Evolutionary conservation across 2,888 invertebrate species (phyloP).

Genomic region (Scaptomyza parva): DNA sequence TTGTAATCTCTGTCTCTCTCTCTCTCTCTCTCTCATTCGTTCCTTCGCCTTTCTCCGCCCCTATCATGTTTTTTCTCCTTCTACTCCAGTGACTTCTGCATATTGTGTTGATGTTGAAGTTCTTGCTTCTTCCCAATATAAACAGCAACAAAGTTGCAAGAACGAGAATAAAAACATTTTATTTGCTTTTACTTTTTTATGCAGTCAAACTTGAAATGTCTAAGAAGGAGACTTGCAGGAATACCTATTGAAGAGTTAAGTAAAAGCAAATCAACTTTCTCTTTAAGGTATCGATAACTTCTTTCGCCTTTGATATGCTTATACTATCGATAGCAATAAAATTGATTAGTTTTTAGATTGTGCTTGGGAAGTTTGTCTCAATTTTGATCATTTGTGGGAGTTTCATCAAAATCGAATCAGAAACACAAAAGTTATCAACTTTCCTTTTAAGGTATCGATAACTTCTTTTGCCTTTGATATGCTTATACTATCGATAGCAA

Average conservation of each 20-base stretch:
- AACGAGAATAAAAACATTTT: too few species aligned
- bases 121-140: too few species aligned
- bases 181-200: too few species aligned
- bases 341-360: neutral
- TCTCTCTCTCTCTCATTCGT: too few species aligned
- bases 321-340: neutral
- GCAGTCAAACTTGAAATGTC: too few species aligned
- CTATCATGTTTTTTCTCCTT: neutral
- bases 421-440: too few species aligned
- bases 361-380: neutral
- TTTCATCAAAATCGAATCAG: neutral
- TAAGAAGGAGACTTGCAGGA: too few species aligned
- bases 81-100: neutral
- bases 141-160: too few species aligned
- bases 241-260: too few species aligned
- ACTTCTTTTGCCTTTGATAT: neutral
- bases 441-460: neutral
- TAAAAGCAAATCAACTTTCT: too few species aligned
- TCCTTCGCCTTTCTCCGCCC: too few species aligned
- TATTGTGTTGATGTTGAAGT: too few species aligned
- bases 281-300: neutral
- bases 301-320: neutral
- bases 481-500: neutral
- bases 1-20: neutral
- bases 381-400: neutral